Evolutionary conservation across 1,140 invertebrate genomes (phyloP).

Genomic region (Cydia pomonella): DNA sequence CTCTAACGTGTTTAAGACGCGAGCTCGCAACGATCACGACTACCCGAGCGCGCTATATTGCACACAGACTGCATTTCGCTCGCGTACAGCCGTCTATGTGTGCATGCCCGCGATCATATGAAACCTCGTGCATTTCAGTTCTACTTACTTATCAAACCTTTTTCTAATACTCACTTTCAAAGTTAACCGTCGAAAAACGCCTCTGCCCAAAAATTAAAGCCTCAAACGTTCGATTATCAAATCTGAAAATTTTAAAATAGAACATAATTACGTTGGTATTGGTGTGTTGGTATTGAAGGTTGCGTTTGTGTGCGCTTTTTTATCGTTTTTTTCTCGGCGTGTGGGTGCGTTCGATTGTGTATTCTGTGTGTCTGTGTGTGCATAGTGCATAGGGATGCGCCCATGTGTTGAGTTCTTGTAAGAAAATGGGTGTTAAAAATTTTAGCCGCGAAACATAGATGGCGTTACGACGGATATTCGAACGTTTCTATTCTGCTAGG

Average conservation of each 20-base stretch:
- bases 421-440: conserved; percentile 79
- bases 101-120: conserved; percentile 66
- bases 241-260: conserved; percentile 53
- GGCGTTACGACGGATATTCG: conserved; percentile 54
- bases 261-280: conserved; percentile 45
- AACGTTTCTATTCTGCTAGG: not conserved
- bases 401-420: conserved; percentile 74
- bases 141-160: conserved; percentile 64
- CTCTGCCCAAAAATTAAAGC: not conserved
- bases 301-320: conserved; percentile 73
- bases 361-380: conserved; percentile 45
- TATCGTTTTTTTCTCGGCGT: conserved; percentile 78
- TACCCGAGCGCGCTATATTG: conserved; percentile 50
- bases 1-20: conserved; percentile 15
- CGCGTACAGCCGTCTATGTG: conserved; percentile 51
- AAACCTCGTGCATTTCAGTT: conserved; percentile 73
- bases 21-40: conserved; percentile 46
- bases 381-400: conserved; percentile 40
- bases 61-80: conserved; percentile 69
- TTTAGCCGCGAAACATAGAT: conserved; percentile 74
- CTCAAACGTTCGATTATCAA: conserved; percentile 38
- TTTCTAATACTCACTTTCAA: conserved; percentile 45
- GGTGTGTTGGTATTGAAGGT: conserved; percentile 54
- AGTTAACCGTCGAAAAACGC: conserved; percentile 26
- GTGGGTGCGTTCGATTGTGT: conserved; percentile 78